These are phyloP conservation scores for Caenorhabditis sp. DNA, from an alignment of 2,888 invertebrate species.

Conservation along the genomic window DNA sequence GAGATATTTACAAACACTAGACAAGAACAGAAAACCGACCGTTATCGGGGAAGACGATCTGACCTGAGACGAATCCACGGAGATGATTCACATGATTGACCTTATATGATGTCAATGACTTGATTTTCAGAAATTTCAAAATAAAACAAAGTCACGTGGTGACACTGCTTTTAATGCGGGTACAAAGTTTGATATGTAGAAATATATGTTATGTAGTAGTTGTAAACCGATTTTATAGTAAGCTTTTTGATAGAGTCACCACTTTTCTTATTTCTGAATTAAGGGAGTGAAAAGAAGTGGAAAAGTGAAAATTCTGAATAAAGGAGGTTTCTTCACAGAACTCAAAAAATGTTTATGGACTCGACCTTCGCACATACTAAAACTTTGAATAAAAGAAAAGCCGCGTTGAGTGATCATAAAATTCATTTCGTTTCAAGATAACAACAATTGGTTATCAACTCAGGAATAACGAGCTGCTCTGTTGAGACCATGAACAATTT, in stretches of 20 bases:
- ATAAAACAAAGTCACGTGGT: constrained; percentile 6
- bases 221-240: too few species aligned
- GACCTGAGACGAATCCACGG: constrained; percentile 27
- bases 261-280: too few species aligned
- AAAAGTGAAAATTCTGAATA: neutral
- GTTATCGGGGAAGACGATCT: constrained; percentile 20
- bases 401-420: constrained; percentile 40
- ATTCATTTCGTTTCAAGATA: constrained; percentile 16
- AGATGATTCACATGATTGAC: constrained; percentile 29
- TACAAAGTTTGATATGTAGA: constrained; percentile 19
- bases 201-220: neutral
- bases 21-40: neutral
- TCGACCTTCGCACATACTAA: constrained; percentile 52
- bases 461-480: constrained; percentile 5
- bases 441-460: constrained; percentile 11
- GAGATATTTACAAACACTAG: constrained; percentile 13
- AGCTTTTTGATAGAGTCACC: neutral
- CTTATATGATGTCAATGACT: constrained; percentile 31
- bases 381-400: constrained; percentile 30
- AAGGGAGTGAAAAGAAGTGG: too few species aligned
- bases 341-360: neutral
- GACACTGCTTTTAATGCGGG: neutral
- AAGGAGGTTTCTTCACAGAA: too few species aligned
- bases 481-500: constrained; percentile 16
- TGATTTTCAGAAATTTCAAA: constrained; percentile 34